Evolutionary conservation across 2,113 vertebrate species (phyloP).

Genomic region (Thomomys bottae): DNA sequence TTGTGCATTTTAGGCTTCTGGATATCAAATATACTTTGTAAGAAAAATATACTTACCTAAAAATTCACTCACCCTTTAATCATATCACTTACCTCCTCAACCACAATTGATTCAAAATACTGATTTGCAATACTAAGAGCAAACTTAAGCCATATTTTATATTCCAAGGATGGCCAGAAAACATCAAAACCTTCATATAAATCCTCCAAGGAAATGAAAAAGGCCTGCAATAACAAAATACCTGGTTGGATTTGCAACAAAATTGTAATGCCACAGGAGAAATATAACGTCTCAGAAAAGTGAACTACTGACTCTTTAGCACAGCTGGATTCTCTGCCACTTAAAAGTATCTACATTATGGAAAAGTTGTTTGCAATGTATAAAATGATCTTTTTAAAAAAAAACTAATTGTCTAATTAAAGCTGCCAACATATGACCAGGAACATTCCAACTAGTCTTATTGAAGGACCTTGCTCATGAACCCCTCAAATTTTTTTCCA

Average conservation of each 20-base stretch:
- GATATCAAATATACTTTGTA: background rate
- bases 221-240: constrained; percentile 67
- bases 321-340: background rate
- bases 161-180: constrained; percentile 79
- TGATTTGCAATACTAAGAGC: constrained; percentile 56
- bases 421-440: background rate
- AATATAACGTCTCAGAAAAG: background rate
- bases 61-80: background rate
- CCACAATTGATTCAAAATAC: constrained; percentile 66
- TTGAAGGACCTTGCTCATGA: background rate
- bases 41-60: background rate
- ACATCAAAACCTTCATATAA: constrained; percentile 76
- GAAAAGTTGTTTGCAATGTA: background rate
- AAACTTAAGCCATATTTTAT: constrained; percentile 79
- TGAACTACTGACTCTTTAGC: background rate
- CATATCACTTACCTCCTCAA: constrained; percentile 55
- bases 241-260: background rate
- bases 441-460: background rate
- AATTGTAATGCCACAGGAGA: background rate
- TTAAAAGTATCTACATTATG: background rate
- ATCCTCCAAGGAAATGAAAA: constrained; percentile 77
- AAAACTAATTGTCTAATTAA: background rate
- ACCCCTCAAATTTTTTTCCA: too few species aligned
- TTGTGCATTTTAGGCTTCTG: too few species aligned
- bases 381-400: background rate